Conservation (phyloP, 2,888 invertebrate genomes). For the Netelia inedita region DNA sequence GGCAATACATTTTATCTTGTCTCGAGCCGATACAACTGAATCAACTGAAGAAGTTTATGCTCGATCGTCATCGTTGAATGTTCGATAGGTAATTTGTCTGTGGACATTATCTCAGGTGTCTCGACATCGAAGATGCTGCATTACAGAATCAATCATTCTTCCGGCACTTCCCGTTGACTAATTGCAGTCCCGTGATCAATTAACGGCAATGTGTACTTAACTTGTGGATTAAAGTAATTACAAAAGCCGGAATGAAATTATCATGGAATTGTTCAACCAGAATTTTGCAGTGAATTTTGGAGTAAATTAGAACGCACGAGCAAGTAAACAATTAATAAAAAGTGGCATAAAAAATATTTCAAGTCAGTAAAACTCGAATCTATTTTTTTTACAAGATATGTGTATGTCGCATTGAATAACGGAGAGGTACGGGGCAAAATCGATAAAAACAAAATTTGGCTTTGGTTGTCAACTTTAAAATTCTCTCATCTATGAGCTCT, state of each 20-base stretch:
- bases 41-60: not conserved
- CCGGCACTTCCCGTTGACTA: constrained; percentile 8
- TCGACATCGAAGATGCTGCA: constrained; percentile 8
- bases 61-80: not conserved
- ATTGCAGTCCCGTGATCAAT: constrained; percentile 3
- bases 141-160: not conserved
- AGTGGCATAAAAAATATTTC: constrained; percentile 81
- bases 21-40: constrained; percentile 24
- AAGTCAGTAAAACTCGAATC: constrained; percentile 96
- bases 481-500: too few species aligned
- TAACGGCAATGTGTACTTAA: not conserved
- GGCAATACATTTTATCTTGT: constrained; percentile 29
- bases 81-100: constrained; percentile 6
- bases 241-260: not conserved
- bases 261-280: not conserved
- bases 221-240: not conserved
- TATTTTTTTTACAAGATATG: too few species aligned
- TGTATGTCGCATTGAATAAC: too few species aligned
- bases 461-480: too few species aligned
- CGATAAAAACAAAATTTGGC: too few species aligned
- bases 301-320: not conserved
- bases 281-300: not conserved
- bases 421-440: too few species aligned
- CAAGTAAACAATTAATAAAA: not conserved
- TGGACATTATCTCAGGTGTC: not conserved